Evolutionary conservation across 2,113 vertebrate genomes (phyloP), one percentile per base, ranked within the genome.

Genomic region (Chloropsis hardwickii): DNA sequence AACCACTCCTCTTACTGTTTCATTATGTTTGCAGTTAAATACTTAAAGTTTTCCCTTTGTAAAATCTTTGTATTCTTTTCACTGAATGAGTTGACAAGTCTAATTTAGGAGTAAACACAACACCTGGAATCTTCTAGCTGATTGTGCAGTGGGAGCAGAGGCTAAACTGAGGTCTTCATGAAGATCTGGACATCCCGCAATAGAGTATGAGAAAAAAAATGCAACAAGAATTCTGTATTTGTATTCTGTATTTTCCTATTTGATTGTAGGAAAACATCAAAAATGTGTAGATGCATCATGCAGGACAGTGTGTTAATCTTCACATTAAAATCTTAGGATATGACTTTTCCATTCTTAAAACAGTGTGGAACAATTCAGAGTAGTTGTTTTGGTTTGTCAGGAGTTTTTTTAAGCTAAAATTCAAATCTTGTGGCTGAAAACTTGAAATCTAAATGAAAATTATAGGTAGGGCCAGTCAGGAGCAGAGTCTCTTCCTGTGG

Each of bases 341-440:
- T 58, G 13, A 72, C 5, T 81, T 90, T 86, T 65, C 20, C 11
- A 27, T 82, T 82, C 61, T 51, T 85, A 69, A 47, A 70, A 48
- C 20, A 6, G 6, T n/a, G 4, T 47, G 27, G 10, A 74, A 71
- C 4, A 2, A 60, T 77, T 67, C 67, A 31, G 21, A 83, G 9
- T 10, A 53, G 27, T 8, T 53, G 5, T 39, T 70, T 87, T 56
- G 17, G 5, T 1, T 11, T 9, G n/a, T 28, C 0, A 0, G 24
- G 14, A 2, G 8, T 33, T 16, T 33, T 10, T 67, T 64, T 2
- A 67, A 70, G 14, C 7, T 60, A 53, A 66, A 92, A 74, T 84
- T 81, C 11, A n/a, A 39, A 51, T 70, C 12, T 53, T 86, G 16
- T 25, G 18, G 10, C 61, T 84, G 37, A 79, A 71, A 70, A 39